Percentiles rank a stretch among this genome's conserved stretches.
phyloP scores from a whole-genome alignment of 2,113 vertebrate genomes.

The Pteruthius melanotis region DNA sequence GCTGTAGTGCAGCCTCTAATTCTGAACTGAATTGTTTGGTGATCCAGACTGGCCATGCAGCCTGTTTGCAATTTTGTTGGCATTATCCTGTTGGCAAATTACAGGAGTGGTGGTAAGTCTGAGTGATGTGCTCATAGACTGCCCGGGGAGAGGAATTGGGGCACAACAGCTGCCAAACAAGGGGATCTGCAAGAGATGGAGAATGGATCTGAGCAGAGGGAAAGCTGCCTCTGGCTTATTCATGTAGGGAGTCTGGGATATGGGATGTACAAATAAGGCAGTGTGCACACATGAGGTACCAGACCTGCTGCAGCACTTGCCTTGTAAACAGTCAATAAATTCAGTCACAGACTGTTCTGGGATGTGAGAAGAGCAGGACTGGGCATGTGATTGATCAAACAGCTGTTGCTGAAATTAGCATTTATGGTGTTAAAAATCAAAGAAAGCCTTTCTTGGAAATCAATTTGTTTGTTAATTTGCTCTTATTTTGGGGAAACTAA shows the following conservation, averaged over 20 bases:
- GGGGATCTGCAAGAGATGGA: background rate
- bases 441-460: background rate
- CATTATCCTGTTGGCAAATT: background rate
- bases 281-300: background rate
- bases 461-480: background rate
- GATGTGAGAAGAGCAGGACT: background rate
- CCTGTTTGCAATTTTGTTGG: background rate
- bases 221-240: background rate
- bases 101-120: background rate
- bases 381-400: background rate
- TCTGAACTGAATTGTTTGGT: background rate
- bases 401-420: background rate
- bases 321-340: background rate
- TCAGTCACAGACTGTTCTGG: background rate
- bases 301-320: background rate
- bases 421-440: background rate
- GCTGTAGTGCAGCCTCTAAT: background rate
- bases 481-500: background rate
- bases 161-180: background rate
- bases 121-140: background rate
- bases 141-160: background rate
- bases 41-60: background rate
- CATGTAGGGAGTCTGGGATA: background rate
- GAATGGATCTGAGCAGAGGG: background rate
- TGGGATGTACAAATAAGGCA: background rate